Evolutionary conservation across 2,888 invertebrate species (phyloP).

Genomic region (Nebria brevicollis): DNA sequence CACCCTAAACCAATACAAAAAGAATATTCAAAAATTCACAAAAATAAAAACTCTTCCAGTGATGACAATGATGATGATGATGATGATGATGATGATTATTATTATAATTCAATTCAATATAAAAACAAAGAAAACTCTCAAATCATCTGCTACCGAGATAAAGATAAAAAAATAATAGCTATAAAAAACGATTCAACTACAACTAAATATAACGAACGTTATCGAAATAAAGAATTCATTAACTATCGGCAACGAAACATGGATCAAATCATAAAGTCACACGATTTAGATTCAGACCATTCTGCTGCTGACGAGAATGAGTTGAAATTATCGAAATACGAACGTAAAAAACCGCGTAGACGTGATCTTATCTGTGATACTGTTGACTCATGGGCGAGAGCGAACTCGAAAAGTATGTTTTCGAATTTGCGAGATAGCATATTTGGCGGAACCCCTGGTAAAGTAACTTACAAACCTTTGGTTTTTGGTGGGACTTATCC

Average conservation of each 20-base stretch:
- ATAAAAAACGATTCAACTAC: constrained; percentile 59
- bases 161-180: constrained; percentile 58
- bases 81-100: no score
- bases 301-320: constrained; percentile 58
- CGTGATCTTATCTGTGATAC: constrained; percentile 71
- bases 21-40: not conserved
- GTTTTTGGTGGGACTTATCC: constrained; percentile 89
- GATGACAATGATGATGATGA: no score
- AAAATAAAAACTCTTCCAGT: constrained; percentile 23
- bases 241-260: constrained; percentile 54
- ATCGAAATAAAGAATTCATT: constrained; percentile 45
- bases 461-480: constrained; percentile 70
- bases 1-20: not conserved
- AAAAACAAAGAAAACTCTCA: constrained; percentile 61
- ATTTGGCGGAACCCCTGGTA: constrained; percentile 53
- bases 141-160: constrained; percentile 59
- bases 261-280: constrained; percentile 58
- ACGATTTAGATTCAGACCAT: constrained; percentile 59
- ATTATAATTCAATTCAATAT: constrained; percentile 52
- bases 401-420: constrained; percentile 57
- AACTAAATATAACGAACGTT: constrained; percentile 57
- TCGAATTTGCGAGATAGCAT: constrained; percentile 55
- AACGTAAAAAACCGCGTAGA: constrained; percentile 56
- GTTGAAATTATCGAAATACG: constrained; percentile 57
- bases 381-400: constrained; percentile 71